Evolutionary conservation across 1,140 invertebrate species (phyloP), one percentile per base, ranked within the genome.

Genomic region (Penaeus chinensis): DNA sequence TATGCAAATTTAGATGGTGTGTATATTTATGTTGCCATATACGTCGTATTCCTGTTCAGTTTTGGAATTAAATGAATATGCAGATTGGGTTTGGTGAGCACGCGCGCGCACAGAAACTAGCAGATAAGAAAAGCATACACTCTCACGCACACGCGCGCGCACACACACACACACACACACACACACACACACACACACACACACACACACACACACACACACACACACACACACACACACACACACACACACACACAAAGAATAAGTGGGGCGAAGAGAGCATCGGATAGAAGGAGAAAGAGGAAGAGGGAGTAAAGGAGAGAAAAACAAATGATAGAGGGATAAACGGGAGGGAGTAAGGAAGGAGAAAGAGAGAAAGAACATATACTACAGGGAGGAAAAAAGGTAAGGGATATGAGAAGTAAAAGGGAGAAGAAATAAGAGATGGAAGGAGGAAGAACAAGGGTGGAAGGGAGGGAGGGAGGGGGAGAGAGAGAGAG

Each of bases 141-240:
- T 11, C 66, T 10, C 19, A 13, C 66, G 32, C 19, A 13, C 19
- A 19, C 66, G 3, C 66, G 18, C 66, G 3, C 66, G 18, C 66
- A 71, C 16, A 13, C 16, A n/a, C 66, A 2, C 66, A 3, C 66
- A 22, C 66, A 71, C 66, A 20, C 66, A 22, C 66, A 71, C 66
- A 13, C 19, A 71, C 66, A 71, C 66, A 13, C 66, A 71, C 19
- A 22, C 66, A 20, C 66, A 22, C 66, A 71, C 66, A 20, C 66
- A 71, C 66, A 22, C 66, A 20, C 66, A 22, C 66, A 71, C 66
- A 20, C 66, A 71, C 66, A 22, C 66, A 20, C 66, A 22, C 66
- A 71, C 66, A 13, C 66, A 71, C 66, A 71, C 66, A 22, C 66
- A 71, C 66, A 22, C 66, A 71, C 66, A 22, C 66, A 71, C 66